phyloP scores from a whole-genome alignment of 2,113 vertebrate species.

The Danio rerio region GRCz12tu NC_133190.1:44959001-44959500 shows the following conservation, averaged over 20 bases:
- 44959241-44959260: not conserved
- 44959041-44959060: constrained; percentile 37
- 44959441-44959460: no score
- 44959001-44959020: constrained; percentile 63
- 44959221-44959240: not conserved
- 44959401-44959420: no score
- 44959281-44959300: no score
- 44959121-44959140: not conserved
- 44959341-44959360: no score
- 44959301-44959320: no score
- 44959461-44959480: no score
- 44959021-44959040: constrained; percentile 65
- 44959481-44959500: no score
- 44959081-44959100: not conserved
- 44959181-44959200: not conserved
- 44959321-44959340: no score
- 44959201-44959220: not conserved
- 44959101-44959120: not conserved
- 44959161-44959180: not conserved
- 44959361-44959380: not conserved
- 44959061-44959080: not conserved
- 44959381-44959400: not conserved
- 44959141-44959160: not conserved
- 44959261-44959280: no score
- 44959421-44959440: no score